Base-by-base conservation (phyloP, 2,888 invertebrate species). In the Marasmarcha lunaedactyla region DNA sequence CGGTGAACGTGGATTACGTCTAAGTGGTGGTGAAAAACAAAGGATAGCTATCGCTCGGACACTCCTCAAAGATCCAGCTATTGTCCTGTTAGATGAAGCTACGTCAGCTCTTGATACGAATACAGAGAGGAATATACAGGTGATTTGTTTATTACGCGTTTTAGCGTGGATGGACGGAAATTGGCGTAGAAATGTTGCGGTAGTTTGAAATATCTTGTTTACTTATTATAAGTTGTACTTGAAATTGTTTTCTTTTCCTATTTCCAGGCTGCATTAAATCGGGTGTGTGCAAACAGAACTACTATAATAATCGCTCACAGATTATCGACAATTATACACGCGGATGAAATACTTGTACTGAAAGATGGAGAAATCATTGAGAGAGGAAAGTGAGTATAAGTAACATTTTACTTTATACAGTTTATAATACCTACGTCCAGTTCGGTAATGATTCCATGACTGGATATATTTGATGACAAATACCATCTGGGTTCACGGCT, bases 11-110 rank as follows among this genome's bases (percentile, higher is more conserved):
- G 98, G 98, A 3, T 74, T 98, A 42, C 90, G 97, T 46, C 81
- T 98, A 44, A 97, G 97, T 63, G 98, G 98, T 1, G 98, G 98
- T 1, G 98, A 98, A 67, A 98, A 99, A 60, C 98, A 99, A 68
- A 86, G 98, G 49, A 95, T 98, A 42, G 98, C 98, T 0, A 98
- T 98, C 47, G 98, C 98, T 0, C 84, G 98, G 46, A 98, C 98
- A 0, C 86, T 99, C 14, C 85, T 99, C 14, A 98, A 98, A 69
- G 87, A 94, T 2, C 98, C 98, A 0, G 87, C 89, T 27, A 91
- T 98, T 44, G 93, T 98, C 7, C 79, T 98, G 2, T 76, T 98
- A 6, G 98, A 98, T 67, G 98, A 98, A 79, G 98, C 95, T 1
- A 95, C 95, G 0, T 97, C 96, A 39, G 97, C 98, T 0, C 81